phyloP scores from a whole-genome alignment of 2,113 vertebrate species.

The Pseudopipra pipra region DNA sequence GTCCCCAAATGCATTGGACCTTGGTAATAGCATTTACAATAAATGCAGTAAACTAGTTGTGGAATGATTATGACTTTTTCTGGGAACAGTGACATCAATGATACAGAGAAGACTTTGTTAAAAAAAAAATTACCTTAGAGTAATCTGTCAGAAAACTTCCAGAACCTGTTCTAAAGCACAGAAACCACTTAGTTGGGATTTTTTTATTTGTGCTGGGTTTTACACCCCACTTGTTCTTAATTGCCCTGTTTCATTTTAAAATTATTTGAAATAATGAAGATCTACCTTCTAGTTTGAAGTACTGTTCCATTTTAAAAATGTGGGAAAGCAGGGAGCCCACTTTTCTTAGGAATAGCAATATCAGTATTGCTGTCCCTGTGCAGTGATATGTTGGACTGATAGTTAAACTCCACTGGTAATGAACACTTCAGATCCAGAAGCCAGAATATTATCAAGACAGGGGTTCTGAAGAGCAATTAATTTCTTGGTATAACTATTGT shows the following conservation, averaged over 20 bases:
- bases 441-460: neutral
- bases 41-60: neutral
- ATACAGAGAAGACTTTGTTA: neutral
- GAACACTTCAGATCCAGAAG: neutral
- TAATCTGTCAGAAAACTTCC: neutral
- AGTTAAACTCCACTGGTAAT: neutral
- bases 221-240: neutral
- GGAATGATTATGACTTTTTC: neutral
- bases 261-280: neutral
- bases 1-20: neutral
- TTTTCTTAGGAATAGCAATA: neutral
- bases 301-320: neutral
- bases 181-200: neutral
- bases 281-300: neutral
- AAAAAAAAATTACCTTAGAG: neutral
- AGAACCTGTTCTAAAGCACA: neutral
- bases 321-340: neutral
- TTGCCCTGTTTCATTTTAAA: neutral
- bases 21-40: neutral
- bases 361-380: neutral
- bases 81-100: neutral
- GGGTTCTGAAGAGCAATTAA: neutral
- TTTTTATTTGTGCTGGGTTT: neutral
- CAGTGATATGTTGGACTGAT: neutral
- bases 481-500: neutral